These are phyloP conservation scores for Chrysolina americana DNA, from an alignment of 2,888 invertebrate species.

Conservation along the genomic window DNA sequence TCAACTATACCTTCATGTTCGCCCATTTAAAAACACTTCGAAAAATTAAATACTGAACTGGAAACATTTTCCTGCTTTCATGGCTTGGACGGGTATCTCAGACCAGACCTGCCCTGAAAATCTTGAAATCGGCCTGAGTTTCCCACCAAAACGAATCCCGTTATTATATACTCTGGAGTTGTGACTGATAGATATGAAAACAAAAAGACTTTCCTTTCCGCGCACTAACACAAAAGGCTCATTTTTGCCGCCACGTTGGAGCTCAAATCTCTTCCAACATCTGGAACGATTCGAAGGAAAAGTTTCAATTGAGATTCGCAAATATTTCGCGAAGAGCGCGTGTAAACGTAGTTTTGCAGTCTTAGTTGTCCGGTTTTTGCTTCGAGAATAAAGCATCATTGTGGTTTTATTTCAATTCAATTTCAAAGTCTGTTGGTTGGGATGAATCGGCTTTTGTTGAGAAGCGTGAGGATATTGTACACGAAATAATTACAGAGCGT, in stretches of 20 bases:
- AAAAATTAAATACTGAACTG: no score
- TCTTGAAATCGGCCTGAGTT: not conserved
- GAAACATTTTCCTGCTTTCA: no score
- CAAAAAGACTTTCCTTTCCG: conserved; percentile 7
- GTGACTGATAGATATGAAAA: conserved; percentile 11
- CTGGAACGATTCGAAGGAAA: conserved; percentile 6
- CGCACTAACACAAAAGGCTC: conserved; percentile 2
- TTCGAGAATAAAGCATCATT: not conserved
- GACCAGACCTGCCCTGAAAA: no score
- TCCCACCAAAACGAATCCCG: not conserved
- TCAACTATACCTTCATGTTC: no score
- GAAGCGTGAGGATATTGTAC: not conserved
- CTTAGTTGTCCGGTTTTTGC: not conserved
- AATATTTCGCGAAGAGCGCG: not conserved
- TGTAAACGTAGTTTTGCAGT: conserved; percentile 18
- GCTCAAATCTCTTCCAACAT: conserved; percentile 1
- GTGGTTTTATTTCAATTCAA: conserved; percentile 15
- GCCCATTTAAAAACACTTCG: no score
- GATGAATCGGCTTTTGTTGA: not conserved
- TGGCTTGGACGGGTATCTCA: no score
- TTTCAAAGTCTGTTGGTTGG: not conserved
- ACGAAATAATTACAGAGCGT: not conserved
- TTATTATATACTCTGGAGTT: conserved; percentile 1
- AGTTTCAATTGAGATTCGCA: conserved; percentile 1
- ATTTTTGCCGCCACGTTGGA: conserved; percentile 11